Conservation (phyloP, 2,888 invertebrate genomes). For the Trypoxylon attenuatum region DNA sequence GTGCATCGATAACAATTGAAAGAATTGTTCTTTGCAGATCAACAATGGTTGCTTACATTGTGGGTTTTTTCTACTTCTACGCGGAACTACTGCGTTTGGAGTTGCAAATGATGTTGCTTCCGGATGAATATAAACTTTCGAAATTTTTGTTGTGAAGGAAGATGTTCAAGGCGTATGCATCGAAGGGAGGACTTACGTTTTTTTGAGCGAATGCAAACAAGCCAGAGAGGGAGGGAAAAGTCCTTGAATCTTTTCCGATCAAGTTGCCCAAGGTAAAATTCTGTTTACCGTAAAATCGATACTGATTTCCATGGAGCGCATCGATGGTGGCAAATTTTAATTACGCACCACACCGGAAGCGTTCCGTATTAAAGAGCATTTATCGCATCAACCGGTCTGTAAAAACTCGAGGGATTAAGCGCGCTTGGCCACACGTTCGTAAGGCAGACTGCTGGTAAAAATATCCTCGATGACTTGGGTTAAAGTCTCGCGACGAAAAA, state of each 20-base stretch:
- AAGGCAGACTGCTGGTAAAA: too few species aligned
- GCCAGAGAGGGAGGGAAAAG: background rate
- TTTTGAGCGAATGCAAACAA: background rate
- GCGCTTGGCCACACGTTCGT: background rate
- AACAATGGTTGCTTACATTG: conserved; percentile 62
- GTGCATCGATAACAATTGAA: too few species aligned
- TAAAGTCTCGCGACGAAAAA: background rate
- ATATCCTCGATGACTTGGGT: background rate
- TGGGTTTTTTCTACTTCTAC: conserved; percentile 68
- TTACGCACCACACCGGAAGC: conserved; percentile 17
- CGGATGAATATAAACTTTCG: conserved; percentile 62
- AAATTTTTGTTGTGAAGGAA: conserved; percentile 61
- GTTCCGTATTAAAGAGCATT: conserved; percentile 7
- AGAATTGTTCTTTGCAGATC: too few species aligned
- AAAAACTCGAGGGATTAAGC: background rate
- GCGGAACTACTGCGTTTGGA: conserved; percentile 65
- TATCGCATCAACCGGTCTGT: background rate
- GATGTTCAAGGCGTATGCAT: background rate
- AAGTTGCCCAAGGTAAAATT: conserved; percentile 15
- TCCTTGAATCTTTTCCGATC: conserved; percentile 4
- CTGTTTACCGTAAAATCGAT: conserved; percentile 35
- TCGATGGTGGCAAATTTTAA: conserved; percentile 36
- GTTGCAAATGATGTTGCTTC: conserved; percentile 63
- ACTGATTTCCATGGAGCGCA: conserved; percentile 44
- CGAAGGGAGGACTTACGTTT: too few species aligned